These are phyloP conservation scores for Metalampra italica DNA, from an alignment of 2,888 invertebrate genomes.

Conservation along the genomic window DNA sequence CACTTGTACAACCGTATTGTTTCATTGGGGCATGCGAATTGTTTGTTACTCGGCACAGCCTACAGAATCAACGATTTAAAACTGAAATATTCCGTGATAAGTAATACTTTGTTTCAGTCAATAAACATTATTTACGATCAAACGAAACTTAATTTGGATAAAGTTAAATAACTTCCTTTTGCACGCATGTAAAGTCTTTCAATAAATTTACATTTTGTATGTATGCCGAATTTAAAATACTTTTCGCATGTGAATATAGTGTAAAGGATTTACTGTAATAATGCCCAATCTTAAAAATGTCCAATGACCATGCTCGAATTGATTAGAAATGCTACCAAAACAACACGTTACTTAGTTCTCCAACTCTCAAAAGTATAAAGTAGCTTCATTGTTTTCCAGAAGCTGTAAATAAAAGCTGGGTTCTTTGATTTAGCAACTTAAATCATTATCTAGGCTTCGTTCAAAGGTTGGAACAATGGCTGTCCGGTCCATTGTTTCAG, in stretches of 20 bases:
- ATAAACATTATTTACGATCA: not conserved
- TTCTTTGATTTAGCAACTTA: not conserved
- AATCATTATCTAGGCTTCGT: not conserved
- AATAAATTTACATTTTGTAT: constrained; percentile 2
- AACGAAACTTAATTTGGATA: not conserved
- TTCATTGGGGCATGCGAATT: too few species aligned
- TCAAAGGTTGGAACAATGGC: not conserved
- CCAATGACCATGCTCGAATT: too few species aligned
- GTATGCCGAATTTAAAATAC: not conserved
- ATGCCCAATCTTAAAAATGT: too few species aligned
- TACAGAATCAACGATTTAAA: too few species aligned
- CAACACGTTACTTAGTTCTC: too few species aligned
- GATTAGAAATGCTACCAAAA: too few species aligned
- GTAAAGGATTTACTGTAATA: too few species aligned
- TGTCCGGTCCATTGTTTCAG: not conserved
- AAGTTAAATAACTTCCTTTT: not conserved
- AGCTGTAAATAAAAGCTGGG: too few species aligned
- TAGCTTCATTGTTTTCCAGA: too few species aligned
- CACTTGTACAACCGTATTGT: too few species aligned
- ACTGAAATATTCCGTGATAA: not conserved
- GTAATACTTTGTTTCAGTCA: not conserved
- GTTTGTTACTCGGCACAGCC: too few species aligned
- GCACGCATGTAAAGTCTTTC: not conserved
- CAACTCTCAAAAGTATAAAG: too few species aligned
- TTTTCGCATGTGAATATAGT: not conserved